Evolutionary conservation across 2,888 invertebrate genomes (phyloP), one percentile per base, ranked within the genome.

Genomic region (Volucella bombylans): DNA sequence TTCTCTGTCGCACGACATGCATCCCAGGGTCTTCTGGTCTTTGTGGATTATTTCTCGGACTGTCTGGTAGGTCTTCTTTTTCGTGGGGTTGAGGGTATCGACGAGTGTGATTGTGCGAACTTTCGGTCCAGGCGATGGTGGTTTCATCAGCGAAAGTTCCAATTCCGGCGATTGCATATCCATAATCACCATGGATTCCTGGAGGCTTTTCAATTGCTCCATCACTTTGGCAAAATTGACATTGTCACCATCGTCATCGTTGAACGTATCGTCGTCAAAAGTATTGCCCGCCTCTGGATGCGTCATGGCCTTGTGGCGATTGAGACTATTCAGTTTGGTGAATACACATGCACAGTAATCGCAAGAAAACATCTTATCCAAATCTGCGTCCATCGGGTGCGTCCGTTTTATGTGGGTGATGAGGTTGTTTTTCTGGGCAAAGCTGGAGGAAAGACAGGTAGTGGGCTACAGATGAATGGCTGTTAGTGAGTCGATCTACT

Each of bases 1-100:
- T 43, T 88, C 87, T 57, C 89, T 90, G 6, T 85, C 82, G 64
- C 90, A 90, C 59, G 86, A 88, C 39, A 87, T 87, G 50, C 90
- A 90, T 1, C 87, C 87, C 57, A 88, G 88, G 52, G 86, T 88
- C 11, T 74, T 69, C 2, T 64, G 61, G 8, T 73, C 86, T 31
- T 74, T 77, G 38, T 78, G 69, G 0, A 80, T 61, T 10, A 88
- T 81, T 45, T 83, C 80, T 47, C 88, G 86, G 2, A 86, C 86
- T 14, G 76, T 82, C 38, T 86, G 67, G 47, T 74, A 61, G 0
- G 80, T 86, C 10, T 86, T 80, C 47, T 88, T 78, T 1, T 86
- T 77, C 0, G 43, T 55, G 2, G 88, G 87, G 81, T 88, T 87
- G 14, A 87, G 52, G 4, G 85, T 86, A 49, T 88, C 88, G 9